Evolutionary conservation across 2,888 invertebrate species (phyloP).

Genomic region (Drosophila differens): DNA sequence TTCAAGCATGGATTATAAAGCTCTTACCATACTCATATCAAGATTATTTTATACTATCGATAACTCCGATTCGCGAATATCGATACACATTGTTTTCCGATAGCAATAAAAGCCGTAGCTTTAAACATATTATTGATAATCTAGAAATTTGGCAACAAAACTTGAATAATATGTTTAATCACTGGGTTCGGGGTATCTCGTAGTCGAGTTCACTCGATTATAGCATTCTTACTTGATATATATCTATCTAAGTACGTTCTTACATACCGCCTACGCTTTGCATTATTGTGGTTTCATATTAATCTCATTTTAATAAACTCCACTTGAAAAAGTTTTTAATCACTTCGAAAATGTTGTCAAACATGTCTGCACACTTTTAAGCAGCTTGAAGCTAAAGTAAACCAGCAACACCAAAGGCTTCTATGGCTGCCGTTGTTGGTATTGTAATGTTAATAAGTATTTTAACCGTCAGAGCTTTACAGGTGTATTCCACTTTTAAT

Average conservation of each 20-base stretch:
- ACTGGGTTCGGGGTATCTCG: neutral
- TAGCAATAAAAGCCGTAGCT: neutral
- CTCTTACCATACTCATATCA: neutral
- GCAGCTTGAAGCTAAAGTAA: conserved; percentile 31
- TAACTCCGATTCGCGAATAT: neutral
- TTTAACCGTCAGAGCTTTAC: conserved; percentile 7
- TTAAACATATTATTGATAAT: neutral
- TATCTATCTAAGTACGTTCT: neutral
- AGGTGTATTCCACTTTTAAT: conserved; percentile 6
- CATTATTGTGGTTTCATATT: conserved; percentile 44
- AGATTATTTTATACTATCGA: neutral
- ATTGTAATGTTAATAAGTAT: conserved; percentile 15
- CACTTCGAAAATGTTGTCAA: conserved; percentile 72
- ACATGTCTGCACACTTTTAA: conserved; percentile 54
- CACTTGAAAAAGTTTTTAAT: conserved; percentile 80
- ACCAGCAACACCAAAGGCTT: conserved; percentile 24
- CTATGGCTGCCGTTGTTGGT: conserved; percentile 9
- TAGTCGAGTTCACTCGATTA: neutral
- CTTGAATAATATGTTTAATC: neutral
- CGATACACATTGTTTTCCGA: neutral
- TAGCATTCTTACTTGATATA: neutral
- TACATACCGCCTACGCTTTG: neutral
- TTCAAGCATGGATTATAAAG: neutral
- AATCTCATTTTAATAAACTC: conserved; percentile 79
- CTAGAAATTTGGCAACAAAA: neutral